These are phyloP conservation scores for Aleadryas rufinucha DNA, from an alignment of 2,113 vertebrate genomes.

Conservation along the genomic window DNA sequence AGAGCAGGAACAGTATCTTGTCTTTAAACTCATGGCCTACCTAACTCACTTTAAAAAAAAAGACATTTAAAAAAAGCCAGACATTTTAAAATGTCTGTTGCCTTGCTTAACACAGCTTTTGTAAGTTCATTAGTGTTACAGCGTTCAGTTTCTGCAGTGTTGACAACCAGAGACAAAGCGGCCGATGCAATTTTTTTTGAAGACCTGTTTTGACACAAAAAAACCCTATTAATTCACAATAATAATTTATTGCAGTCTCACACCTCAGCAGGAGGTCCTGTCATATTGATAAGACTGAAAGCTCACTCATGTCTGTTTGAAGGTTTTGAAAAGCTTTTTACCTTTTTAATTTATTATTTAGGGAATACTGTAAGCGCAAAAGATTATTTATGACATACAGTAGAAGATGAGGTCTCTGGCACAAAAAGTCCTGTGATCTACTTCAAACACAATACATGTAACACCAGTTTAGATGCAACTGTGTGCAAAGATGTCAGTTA, in stretches of 20 bases:
- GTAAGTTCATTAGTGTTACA: background rate
- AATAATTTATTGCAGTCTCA: background rate
- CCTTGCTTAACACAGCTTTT: background rate
- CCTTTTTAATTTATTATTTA: background rate
- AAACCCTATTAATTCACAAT: background rate
- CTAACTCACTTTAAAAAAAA: background rate
- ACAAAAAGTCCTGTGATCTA: background rate
- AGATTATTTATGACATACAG: background rate
- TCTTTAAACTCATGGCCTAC: background rate
- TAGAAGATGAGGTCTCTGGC: background rate
- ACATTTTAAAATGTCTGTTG: background rate
- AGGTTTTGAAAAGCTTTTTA: background rate
- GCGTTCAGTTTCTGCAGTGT: background rate
- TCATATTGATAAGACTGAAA: background rate
- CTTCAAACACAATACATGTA: background rate
- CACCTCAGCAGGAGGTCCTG: background rate
- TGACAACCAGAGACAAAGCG: background rate
- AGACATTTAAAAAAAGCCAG: background rate
- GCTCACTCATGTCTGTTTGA: background rate
- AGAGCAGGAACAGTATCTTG: background rate
- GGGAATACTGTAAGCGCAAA: background rate
- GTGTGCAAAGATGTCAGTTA: background rate
- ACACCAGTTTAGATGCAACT: background rate
- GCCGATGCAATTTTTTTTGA: background rate
- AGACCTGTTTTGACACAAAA: background rate